phyloP scores from a whole-genome alignment of 2,888 invertebrate genomes.

The Hemaris fuciformis region DNA sequence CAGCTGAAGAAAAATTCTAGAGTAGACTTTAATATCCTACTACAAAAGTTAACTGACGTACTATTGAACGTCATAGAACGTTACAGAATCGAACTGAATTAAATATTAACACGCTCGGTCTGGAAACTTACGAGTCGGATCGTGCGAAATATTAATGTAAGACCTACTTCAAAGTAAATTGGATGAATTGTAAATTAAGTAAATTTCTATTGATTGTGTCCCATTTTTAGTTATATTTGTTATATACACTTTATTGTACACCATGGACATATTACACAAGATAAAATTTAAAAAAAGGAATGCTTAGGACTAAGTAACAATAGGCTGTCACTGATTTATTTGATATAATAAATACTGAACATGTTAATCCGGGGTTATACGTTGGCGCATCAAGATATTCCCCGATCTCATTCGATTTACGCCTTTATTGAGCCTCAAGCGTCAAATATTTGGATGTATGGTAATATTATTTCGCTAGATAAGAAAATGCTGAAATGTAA shows the following conservation, averaged over 20 bases:
- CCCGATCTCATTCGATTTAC: background rate
- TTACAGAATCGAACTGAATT: background rate
- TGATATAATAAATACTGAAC: background rate
- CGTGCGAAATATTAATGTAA: background rate
- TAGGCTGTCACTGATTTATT: conserved; percentile 6
- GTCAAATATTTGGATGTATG: background rate
- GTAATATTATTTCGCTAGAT: background rate
- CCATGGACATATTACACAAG: too few species aligned
- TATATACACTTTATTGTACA: too few species aligned
- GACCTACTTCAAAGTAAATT: background rate
- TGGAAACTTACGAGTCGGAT: background rate
- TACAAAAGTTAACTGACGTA: background rate
- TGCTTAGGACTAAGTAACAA: too few species aligned
- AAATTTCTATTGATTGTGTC: background rate
- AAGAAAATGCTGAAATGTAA: background rate
- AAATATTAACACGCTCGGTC: background rate
- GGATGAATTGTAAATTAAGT: background rate
- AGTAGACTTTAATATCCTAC: background rate
- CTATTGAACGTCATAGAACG: background rate
- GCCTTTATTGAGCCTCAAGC: background rate
- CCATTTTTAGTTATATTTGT: too few species aligned
- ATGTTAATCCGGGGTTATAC: conserved; percentile 1
- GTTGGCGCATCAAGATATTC: background rate
- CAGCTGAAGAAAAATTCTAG: background rate
- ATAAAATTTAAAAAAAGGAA: too few species aligned